Evolutionary conservation across 2,888 invertebrate genomes (phyloP).

Genomic region (Buathra laborator): DNA sequence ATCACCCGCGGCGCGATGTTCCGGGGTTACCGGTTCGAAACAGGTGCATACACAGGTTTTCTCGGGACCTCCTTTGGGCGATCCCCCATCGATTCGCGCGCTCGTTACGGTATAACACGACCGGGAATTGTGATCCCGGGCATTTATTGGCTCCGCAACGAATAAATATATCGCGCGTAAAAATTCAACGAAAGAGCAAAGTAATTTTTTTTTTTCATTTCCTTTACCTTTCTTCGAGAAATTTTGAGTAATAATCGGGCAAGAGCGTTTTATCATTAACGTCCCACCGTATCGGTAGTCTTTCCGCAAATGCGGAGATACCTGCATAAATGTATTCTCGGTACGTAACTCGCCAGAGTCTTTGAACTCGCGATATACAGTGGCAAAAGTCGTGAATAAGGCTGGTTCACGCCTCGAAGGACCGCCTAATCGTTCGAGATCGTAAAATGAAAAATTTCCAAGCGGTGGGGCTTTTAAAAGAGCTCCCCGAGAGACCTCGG

Average conservation of each 20-base stretch:
- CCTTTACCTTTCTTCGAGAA: too few relatives aligned
- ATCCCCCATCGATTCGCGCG: slow-evolving; percentile 58
- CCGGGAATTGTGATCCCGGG: slow-evolving; percentile 20
- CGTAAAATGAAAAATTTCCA: slow-evolving; percentile 59
- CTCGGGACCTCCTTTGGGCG: slow-evolving; percentile 24
- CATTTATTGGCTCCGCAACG: slow-evolving; percentile 56
- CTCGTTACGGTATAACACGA: slow-evolving; percentile 34
- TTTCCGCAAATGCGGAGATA: background rate
- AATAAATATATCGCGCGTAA: slow-evolving; percentile 47
- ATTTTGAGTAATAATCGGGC: too few relatives aligned
- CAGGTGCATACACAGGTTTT: slow-evolving; percentile 55
- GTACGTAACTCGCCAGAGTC: slow-evolving; percentile 35
- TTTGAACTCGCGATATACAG: slow-evolving; percentile 31
- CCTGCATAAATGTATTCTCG: slow-evolving; percentile 34
- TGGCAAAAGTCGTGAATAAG: slow-evolving; percentile 3
- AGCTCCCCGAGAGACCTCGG: background rate
- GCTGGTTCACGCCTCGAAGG: slow-evolving; percentile 56
- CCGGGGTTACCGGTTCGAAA: slow-evolving; percentile 48
- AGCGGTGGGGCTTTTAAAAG: slow-evolving; percentile 6
- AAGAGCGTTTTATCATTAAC: too few relatives aligned
- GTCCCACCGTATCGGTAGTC: too few relatives aligned
- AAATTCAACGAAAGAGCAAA: slow-evolving; percentile 14
- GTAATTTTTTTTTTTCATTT: too few relatives aligned
- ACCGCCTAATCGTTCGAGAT: slow-evolving; percentile 51
- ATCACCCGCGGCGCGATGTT: slow-evolving; percentile 50